Conservation (phyloP, 1,140 invertebrate species). For the Ruditapes philippinarum region DNA sequence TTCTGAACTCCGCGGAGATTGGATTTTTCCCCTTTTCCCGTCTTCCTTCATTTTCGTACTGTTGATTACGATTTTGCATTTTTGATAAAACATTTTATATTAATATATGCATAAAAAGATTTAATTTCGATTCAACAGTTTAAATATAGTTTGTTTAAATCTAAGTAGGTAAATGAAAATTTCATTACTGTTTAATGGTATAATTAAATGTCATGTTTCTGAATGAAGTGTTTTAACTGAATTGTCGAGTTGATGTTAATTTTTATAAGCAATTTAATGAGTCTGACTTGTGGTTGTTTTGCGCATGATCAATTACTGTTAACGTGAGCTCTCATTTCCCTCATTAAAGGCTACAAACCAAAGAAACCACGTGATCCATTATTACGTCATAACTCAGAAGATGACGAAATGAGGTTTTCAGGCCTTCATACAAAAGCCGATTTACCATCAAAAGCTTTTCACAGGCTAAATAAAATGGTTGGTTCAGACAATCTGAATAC, state of each 20-base stretch:
- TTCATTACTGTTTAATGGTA: too few relatives aligned
- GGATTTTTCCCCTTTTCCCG: too few relatives aligned
- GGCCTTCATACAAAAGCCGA: slow-evolving; percentile 90
- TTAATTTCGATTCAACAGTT: background rate
- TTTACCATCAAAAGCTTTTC: slow-evolving; percentile 92
- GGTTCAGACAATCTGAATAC: slow-evolving; percentile 64
- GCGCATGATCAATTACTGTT: background rate
- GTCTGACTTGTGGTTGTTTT: background rate
- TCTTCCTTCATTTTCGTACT: too few relatives aligned
- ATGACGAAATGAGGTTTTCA: slow-evolving; percentile 88
- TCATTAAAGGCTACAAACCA: slow-evolving; percentile 67
- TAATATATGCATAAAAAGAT: background rate
- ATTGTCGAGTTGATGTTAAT: too few relatives aligned
- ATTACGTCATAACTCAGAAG: slow-evolving; percentile 85
- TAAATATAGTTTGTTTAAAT: background rate
- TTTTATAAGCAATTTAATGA: too few relatives aligned
- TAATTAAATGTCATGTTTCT: too few relatives aligned
- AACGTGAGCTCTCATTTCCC: background rate
- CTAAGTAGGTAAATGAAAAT: too few relatives aligned
- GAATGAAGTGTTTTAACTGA: too few relatives aligned
- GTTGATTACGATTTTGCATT: too few relatives aligned
- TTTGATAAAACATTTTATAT: too few relatives aligned
- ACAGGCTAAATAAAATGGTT: slow-evolving; percentile 89
- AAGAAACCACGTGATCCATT: slow-evolving; percentile 77
- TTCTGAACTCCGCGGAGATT: too few relatives aligned